Base-by-base conservation (phyloP, 2,888 invertebrate species). In the Hydraecia micacea region DNA sequence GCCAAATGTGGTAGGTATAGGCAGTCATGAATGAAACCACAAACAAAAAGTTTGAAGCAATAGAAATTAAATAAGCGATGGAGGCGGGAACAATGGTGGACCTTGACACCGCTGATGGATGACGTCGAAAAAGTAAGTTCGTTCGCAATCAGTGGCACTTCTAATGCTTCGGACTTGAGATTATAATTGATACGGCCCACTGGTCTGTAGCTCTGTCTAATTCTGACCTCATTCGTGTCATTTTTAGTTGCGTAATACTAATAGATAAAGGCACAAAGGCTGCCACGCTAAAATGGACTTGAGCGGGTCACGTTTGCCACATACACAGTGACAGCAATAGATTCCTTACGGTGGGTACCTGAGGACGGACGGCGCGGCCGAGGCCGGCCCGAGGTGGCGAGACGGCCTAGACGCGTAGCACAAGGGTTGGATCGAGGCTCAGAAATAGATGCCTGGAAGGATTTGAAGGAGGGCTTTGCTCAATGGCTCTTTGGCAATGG, bases 51-150 rank as follows among this genome's bases (percentile, higher is more conserved):
- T 36, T 70, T 69, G 25, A 80, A 66, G 80, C 76, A 68, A 79
- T 80, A 76, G 79, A 86, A 81, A 83, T 66, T 70, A 76, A 77
- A 86, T 72, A 83, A 81, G 46, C 72, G 60, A 74, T 42, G 79
- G 77, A 77, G 77, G 82, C 79, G 72, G 67, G 39, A 77, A 86
- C 81, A 85, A 82, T 81, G 52, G 60, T 1, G 46, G 87, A 87
- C 91, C 91, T 91, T 91, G 91, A 91, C 90, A 88, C 73, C 79
- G 62, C 85, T 89, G 88, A 87, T 77, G 79, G 80, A 79, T 85
- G 87, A 67, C 80, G 74, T 81, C 49, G 77, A 75, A 67, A 55
- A 72, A 79, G 69, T 32, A 67, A 81, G 76, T 62, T 52, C 73
- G 79, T 65, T 63, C 73, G 80, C 71, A 76, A 81, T 83, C 86